Evolutionary conservation across 2,113 vertebrate genomes (phyloP).

Genomic region (Hemichromis elongatus): DNA sequence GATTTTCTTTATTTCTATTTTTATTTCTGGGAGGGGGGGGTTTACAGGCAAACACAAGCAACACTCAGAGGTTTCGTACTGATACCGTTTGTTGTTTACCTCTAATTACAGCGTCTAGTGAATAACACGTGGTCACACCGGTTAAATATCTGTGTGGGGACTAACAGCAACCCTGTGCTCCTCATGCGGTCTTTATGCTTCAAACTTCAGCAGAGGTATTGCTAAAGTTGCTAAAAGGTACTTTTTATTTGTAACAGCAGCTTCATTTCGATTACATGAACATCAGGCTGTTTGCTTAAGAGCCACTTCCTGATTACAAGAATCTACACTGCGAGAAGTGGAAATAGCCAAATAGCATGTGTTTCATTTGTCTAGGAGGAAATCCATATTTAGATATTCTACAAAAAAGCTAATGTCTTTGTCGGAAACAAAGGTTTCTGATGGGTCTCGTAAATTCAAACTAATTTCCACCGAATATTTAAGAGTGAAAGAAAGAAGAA

Average conservation of each 20-base stretch:
- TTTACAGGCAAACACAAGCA: neutral
- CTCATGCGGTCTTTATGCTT: too few relatives aligned
- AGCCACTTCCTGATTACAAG: conserved; percentile 48
- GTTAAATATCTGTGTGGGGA: neutral
- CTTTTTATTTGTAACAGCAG: neutral
- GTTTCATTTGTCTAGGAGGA: conserved; percentile 9
- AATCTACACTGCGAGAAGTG: conserved; percentile 21
- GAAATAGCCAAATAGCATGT: conserved; percentile 25
- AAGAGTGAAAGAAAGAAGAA: neutral
- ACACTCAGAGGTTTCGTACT: neutral
- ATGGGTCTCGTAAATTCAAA: neutral
- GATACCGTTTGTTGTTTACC: neutral
- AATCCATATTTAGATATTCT: conserved; percentile 29
- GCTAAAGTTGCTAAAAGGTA: too few relatives aligned
- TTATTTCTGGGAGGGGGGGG: neutral
- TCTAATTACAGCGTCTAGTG: neutral
- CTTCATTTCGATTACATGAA: neutral
- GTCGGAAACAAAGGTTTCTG: neutral
- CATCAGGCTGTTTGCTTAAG: conserved; percentile 13
- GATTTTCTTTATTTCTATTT: neutral
- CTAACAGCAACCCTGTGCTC: neutral
- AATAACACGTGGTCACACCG: neutral
- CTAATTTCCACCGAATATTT: neutral
- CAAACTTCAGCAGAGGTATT: neutral
- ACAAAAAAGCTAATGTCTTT: neutral